These are phyloP conservation scores for Oreochromis tanganicae DNA, from an alignment of 2,113 vertebrate genomes.

Conservation along the genomic window DNA sequence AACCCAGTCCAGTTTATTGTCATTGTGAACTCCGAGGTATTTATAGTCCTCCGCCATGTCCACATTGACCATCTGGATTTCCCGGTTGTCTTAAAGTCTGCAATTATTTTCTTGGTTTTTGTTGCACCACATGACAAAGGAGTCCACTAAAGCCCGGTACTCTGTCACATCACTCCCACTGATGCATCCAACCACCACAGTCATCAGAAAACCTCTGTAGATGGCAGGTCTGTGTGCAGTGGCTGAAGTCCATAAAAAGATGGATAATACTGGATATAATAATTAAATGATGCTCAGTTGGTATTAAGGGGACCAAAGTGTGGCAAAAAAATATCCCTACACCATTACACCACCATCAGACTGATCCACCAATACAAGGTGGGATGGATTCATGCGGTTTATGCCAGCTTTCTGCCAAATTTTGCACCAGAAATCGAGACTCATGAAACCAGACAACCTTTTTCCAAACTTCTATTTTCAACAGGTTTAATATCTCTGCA, in stretches of 20 bases:
- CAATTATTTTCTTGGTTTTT: background rate
- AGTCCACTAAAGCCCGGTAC: background rate
- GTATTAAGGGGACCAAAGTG: background rate
- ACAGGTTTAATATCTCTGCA: background rate
- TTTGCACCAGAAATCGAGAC: background rate
- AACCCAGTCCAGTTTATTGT: background rate
- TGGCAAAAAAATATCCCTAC: background rate
- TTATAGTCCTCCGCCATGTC: background rate
- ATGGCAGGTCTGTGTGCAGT: background rate
- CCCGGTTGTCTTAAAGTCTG: background rate
- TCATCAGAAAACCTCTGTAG: background rate
- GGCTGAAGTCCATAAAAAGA: background rate
- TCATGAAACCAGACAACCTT: background rate
- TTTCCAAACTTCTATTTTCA: background rate
- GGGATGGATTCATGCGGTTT: background rate
- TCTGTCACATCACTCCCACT: background rate
- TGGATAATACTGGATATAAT: background rate
- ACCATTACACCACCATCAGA: background rate
- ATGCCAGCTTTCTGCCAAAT: background rate
- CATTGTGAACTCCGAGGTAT: background rate
- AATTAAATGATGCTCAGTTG: background rate
- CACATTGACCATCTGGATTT: background rate
- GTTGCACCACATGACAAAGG: background rate
- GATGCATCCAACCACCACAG: background rate
- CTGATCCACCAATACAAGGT: rapidly evolving